Evolutionary conservation across 2,113 vertebrate genomes (phyloP).

Genomic region (Chroicocephalus ridibundus): DNA sequence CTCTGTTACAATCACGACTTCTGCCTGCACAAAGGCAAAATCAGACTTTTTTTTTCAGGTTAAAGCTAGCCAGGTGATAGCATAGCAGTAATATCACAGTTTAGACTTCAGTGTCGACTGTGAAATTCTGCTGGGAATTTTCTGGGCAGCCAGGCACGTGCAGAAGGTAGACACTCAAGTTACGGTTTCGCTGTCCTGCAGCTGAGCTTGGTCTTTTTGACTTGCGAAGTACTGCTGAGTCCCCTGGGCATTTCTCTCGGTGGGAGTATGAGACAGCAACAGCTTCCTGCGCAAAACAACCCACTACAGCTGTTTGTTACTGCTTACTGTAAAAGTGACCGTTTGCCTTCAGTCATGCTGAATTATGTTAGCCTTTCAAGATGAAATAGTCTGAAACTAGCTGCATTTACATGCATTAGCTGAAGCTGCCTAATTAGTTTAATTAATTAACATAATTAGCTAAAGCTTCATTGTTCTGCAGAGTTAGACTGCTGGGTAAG

Average conservation of each 20-base stretch:
- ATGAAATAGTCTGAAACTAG: constrained; percentile 16
- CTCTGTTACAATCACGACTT: neutral
- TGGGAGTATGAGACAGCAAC: neutral
- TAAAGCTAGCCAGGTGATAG: neutral
- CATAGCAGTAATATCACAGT: neutral
- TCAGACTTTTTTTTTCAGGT: neutral
- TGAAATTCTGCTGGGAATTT: neutral
- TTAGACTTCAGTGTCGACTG: neutral
- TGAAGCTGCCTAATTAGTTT: constrained; percentile 16
- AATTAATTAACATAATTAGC: constrained; percentile 41
- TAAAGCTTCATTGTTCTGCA: neutral
- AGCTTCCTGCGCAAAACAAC: constrained; percentile 2
- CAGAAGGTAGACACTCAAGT: neutral
- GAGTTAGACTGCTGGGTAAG: neutral
- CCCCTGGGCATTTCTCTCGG: neutral
- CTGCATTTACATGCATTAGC: constrained; percentile 32
- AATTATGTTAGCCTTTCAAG: constrained; percentile 20
- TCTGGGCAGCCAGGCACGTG: neutral
- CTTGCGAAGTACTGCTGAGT: neutral
- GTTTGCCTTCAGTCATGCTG: neutral
- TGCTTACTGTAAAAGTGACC: neutral
- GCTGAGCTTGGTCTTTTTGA: neutral
- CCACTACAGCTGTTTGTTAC: neutral
- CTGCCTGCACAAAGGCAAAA: neutral
- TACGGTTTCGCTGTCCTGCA: neutral